These are phyloP conservation scores for Cyanocitta stelleri DNA, from an alignment of 2,113 vertebrate genomes.

Conservation along the genomic window DNA sequence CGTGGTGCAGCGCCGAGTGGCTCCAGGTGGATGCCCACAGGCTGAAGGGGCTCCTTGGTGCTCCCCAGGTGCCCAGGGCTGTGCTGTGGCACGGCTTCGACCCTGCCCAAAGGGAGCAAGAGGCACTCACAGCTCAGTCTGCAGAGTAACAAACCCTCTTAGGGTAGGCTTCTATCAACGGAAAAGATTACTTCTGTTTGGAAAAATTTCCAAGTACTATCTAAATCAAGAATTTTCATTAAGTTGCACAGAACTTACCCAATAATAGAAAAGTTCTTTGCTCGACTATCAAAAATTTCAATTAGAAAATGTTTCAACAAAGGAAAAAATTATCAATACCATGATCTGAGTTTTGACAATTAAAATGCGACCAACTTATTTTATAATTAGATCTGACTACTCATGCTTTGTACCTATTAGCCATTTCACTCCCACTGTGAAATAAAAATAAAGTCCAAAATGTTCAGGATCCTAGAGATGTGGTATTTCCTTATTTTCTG, in stretches of 20 bases:
- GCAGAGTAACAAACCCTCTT: background rate
- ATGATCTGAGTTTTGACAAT: background rate
- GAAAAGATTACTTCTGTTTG: background rate
- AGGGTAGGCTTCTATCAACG: background rate
- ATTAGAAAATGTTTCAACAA: background rate
- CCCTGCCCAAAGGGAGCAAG: background rate
- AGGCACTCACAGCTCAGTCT: rapidly evolving
- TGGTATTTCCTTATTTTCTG: slow-evolving; percentile 20
- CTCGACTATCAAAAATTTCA: background rate
- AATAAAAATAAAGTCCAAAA: slow-evolving; percentile 48
- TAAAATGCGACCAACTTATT: background rate
- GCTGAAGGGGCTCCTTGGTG: rapidly evolving
- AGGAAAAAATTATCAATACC: background rate
- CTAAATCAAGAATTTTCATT: background rate
- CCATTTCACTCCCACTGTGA: slow-evolving; percentile 21
- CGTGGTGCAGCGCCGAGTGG: rapidly evolving
- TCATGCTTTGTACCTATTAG: slow-evolving; percentile 9
- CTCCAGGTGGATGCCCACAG: rapidly evolving
- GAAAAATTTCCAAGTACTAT: background rate
- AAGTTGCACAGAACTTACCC: background rate
- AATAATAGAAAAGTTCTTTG: background rate
- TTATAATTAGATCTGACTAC: slow-evolving; percentile 5
- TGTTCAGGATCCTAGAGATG: background rate
- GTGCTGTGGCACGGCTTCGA: rapidly evolving
- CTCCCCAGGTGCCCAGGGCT: background rate